These are phyloP conservation scores for Microctonus brassicae DNA, from an alignment of 2,888 invertebrate genomes.

Conservation along the genomic window DNA sequence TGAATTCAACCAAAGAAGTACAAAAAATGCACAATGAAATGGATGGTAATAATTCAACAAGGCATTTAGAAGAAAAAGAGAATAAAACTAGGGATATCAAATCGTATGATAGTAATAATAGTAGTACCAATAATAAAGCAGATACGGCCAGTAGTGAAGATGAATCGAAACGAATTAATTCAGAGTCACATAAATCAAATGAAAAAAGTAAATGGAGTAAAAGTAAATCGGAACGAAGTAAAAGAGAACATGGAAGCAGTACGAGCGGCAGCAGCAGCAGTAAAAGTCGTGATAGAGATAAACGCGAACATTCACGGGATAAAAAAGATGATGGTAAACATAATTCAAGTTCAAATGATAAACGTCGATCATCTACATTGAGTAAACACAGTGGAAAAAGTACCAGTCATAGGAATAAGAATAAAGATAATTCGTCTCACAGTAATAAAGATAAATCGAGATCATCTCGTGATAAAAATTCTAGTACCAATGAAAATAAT, in stretches of 20 bases:
- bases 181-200: constrained; percentile 38
- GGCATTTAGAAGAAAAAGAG: constrained; percentile 42
- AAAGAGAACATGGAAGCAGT: constrained; percentile 45
- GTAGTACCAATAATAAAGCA: constrained; percentile 38
- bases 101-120: constrained; percentile 25
- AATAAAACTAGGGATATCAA: constrained; percentile 39
- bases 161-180: constrained; percentile 37
- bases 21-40: constrained; percentile 23
- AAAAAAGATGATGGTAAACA: constrained; percentile 58
- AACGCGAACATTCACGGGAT: constrained; percentile 65
- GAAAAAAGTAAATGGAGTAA: constrained; percentile 38
- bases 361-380: constrained; percentile 53
- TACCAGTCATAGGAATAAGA: constrained; percentile 48
- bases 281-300: constrained; percentile 49
- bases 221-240: constrained; percentile 37
- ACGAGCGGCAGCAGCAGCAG: constrained; percentile 43
- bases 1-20: constrained; percentile 55
- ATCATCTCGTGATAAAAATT: constrained; percentile 48
- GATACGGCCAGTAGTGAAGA: constrained; percentile 36
- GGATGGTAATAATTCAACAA: constrained; percentile 40
- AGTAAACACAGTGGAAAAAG: constrained; percentile 53
- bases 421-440: constrained; percentile 44
- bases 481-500: constrained; percentile 45
- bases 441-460: constrained; percentile 43
- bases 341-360: constrained; percentile 50